Percentiles rank a stretch among this genome's conserved stretches.
These are phyloP conservation scores for Gandaritis pyraliata DNA, from an alignment of 2,888 invertebrate species.

Conservation along the genomic window DNA sequence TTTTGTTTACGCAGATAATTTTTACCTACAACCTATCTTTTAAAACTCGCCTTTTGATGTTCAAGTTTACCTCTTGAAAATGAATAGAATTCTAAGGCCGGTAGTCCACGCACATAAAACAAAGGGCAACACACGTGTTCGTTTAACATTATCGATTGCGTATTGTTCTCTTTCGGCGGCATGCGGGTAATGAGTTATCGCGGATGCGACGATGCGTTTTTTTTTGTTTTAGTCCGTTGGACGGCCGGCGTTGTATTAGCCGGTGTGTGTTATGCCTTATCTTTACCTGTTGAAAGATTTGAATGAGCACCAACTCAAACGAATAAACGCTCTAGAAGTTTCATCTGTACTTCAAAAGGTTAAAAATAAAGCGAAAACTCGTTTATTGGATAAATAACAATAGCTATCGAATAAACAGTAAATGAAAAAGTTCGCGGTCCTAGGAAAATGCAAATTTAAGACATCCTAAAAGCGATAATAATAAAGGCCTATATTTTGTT, in stretches of 20 bases:
- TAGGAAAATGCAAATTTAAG: no score
- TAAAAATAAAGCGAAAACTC: no score
- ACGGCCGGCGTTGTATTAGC: conserved; percentile 35
- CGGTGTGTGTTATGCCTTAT: conserved; percentile 28
- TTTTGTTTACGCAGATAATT: no score
- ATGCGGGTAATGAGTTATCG: conserved; percentile 79
- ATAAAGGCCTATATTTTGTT: no score
- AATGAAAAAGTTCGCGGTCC: no score
- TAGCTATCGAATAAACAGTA: no score
- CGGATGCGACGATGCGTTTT: conserved; percentile 70
- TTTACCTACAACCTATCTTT: no score
- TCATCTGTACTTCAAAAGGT: no score
- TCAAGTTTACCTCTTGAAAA: neutral
- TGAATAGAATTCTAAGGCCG: conserved; percentile 24
- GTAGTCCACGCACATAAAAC: conserved; percentile 54
- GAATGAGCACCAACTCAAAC: neutral
- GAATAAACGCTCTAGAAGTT: no score
- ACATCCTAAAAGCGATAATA: no score
- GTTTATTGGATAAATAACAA: no score
- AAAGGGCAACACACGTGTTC: conserved; percentile 72
- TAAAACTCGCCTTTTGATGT: no score
- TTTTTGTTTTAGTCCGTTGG: conserved; percentile 60
- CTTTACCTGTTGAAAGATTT: conserved; percentile 1
- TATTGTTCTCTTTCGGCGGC: conserved; percentile 65
- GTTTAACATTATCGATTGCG: conserved; percentile 79